These are phyloP conservation scores for Emys orbicularis DNA, from an alignment of 2,797 vertebrate genomes.

Conservation along the genomic window DNA sequence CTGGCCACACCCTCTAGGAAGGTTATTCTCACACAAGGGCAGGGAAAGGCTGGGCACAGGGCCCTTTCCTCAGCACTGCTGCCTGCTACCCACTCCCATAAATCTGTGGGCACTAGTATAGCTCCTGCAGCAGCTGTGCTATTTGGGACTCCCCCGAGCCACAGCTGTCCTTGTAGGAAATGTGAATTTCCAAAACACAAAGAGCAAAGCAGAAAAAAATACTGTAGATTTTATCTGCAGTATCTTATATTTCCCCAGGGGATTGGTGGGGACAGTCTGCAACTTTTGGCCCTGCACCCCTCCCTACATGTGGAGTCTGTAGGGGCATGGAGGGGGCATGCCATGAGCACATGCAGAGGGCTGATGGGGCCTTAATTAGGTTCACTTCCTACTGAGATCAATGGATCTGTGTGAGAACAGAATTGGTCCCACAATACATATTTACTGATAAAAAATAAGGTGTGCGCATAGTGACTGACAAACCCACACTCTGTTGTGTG, in stretches of 20 bases:
- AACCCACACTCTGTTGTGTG: not conserved
- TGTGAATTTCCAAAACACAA: not conserved
- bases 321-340: not conserved
- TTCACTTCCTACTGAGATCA: not conserved
- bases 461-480: not conserved
- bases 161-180: not conserved
- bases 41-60: not conserved
- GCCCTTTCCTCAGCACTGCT: not conserved
- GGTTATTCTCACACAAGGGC: not conserved
- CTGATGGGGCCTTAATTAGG: not conserved
- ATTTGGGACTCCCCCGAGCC: not conserved
- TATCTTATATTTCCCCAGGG: not conserved
- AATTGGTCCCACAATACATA: not conserved
- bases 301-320: not conserved
- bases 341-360: not conserved
- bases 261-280: not conserved
- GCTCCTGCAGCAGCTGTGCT: not conserved
- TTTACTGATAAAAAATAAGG: not conserved
- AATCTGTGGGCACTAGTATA: not conserved
- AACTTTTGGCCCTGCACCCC: not conserved
- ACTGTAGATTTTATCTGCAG: not conserved
- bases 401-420: not conserved
- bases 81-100: not conserved
- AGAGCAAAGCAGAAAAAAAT: not conserved
- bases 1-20: too few species aligned